phyloP scores from a whole-genome alignment of 1,140 invertebrate genomes.

The Orius laevigatus region DNA sequence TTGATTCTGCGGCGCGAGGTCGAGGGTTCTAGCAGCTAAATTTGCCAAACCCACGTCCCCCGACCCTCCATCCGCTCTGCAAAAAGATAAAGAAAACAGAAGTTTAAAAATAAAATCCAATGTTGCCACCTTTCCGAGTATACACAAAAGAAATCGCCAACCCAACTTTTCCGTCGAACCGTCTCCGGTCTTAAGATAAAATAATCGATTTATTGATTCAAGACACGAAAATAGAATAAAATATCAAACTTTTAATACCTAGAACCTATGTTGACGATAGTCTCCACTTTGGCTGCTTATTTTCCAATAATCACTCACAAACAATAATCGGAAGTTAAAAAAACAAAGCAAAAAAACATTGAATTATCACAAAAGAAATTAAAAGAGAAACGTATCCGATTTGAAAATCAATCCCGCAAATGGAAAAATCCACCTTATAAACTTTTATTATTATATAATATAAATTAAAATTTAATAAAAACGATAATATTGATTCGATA shows the following conservation, averaged over 20 bases:
- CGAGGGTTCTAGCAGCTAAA: constrained; percentile 7
- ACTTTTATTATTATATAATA: no score
- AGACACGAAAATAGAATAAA: neutral
- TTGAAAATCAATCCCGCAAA: no score
- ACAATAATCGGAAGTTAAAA: no score
- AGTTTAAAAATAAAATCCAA: neutral
- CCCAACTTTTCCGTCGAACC: neutral
- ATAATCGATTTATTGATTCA: neutral
- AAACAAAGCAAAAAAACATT: no score
- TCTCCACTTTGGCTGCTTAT: constrained; percentile 5
- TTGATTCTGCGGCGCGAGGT: constrained; percentile 7
- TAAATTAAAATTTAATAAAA: no score
- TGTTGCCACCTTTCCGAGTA: neutral
- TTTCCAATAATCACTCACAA: no score
- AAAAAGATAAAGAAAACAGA: neutral
- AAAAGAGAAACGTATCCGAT: no score
- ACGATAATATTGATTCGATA: no score
- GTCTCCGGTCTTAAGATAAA: neutral
- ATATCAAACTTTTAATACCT: neutral
- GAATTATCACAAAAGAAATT: no score
- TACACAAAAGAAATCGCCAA: neutral
- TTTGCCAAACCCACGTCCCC: constrained; percentile 9
- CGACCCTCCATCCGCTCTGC: constrained; percentile 9
- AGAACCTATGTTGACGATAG: constrained; percentile 8
- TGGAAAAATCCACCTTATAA: no score